A percentile compares a stretch with the other conserved stretches of the same genome.
phyloP scores from a whole-genome alignment of 2,888 invertebrate species.

The Phasia obesa region DNA sequence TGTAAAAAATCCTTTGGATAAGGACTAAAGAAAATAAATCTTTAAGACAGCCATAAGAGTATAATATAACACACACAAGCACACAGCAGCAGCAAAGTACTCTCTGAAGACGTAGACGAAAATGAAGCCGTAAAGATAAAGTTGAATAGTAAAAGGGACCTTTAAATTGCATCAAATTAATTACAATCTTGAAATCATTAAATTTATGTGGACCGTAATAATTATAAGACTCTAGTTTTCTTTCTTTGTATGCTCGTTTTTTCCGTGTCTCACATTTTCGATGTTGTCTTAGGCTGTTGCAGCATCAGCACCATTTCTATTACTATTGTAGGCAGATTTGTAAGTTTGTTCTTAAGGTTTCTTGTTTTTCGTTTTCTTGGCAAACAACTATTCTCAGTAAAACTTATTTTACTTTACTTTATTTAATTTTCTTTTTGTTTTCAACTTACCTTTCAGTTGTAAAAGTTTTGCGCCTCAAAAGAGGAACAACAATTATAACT shows the following conservation, averaged over 20 bases:
- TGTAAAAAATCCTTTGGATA: slow-evolving; percentile 57
- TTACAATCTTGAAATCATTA: slow-evolving; percentile 70
- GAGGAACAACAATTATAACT: slow-evolving; percentile 39
- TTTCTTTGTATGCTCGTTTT: neutral
- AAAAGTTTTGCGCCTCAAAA: slow-evolving; percentile 26
- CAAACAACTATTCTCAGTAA: slow-evolving; percentile 6
- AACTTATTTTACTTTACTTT: slow-evolving; percentile 2
- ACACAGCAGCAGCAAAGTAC: neutral
- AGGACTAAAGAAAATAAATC: slow-evolving; percentile 44
- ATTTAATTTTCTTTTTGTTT: slow-evolving; percentile 23
- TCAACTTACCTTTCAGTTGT: slow-evolving; percentile 55
- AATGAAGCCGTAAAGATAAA: slow-evolving; percentile 38
- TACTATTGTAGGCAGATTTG: slow-evolving; percentile 42
- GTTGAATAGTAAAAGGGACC: slow-evolving; percentile 56
- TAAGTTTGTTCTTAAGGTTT: slow-evolving; percentile 24
- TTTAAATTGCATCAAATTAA: slow-evolving; percentile 70
- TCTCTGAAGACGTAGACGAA: slow-evolving; percentile 21
- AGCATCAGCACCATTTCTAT: slow-evolving; percentile 8
- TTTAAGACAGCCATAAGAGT: slow-evolving; percentile 31
- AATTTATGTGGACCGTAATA: slow-evolving; percentile 69
- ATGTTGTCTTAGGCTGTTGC: slow-evolving; percentile 20
- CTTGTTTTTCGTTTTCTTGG: neutral
- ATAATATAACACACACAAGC: neutral
- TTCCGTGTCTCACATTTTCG: slow-evolving; percentile 28
- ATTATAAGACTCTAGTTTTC: slow-evolving; percentile 61